Conservation (phyloP, 2,797 vertebrate species). For the Manis javanica region DNA sequence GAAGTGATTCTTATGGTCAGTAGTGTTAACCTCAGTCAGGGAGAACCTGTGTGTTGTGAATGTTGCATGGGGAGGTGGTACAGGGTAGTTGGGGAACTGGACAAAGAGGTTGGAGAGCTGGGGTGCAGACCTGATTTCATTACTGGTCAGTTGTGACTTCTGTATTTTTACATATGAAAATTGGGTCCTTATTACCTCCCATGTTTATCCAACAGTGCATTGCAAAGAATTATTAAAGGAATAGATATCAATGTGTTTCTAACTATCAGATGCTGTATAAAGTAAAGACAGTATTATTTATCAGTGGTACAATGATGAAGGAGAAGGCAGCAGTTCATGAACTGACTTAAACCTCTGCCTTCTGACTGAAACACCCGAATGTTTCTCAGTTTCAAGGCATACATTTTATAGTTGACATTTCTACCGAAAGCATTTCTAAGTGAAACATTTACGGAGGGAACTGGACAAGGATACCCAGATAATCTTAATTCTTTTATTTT, state of each 20-base stretch:
- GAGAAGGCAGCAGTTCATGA: too few relatives aligned
- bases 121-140: not conserved
- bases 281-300: not conserved
- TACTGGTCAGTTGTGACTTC: not conserved
- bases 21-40: not conserved
- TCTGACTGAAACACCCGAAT: not conserved
- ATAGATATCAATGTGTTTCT: not conserved
- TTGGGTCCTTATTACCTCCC: not conserved
- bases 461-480: not conserved
- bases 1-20: not conserved
- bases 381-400: fast-evolving
- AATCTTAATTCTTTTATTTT: not conserved
- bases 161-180: not conserved
- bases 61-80: not conserved
- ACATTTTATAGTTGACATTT: not conserved
- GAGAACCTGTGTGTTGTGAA: not conserved
- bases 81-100: not conserved
- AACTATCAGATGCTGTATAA: not conserved
- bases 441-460: not conserved
- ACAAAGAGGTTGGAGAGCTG: not conserved
- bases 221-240: not conserved
- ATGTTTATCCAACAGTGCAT: not conserved
- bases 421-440: not conserved
- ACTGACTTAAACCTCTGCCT: not conserved
- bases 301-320: not conserved